Evolutionary conservation across 2,113 vertebrate species (phyloP).

Genomic region (Chionis minor): DNA sequence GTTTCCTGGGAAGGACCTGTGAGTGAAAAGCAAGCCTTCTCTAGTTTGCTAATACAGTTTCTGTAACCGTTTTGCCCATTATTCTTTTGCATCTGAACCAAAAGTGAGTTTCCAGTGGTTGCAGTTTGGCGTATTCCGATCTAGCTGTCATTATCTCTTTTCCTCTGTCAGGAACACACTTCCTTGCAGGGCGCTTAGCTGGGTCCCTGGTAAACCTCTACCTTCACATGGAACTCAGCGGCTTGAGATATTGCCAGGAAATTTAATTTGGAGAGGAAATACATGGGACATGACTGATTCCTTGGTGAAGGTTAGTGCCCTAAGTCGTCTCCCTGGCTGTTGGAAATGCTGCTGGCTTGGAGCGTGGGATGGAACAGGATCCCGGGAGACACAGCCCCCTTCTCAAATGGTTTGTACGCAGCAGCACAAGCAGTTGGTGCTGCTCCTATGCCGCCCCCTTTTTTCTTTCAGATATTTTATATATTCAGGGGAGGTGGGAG

Average conservation of each 20-base stretch:
- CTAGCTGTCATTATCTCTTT: background rate
- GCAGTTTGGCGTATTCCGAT: background rate
- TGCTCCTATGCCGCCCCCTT: rapidly evolving
- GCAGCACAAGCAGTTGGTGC: background rate
- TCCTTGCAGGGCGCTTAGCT: background rate
- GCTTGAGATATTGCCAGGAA: background rate
- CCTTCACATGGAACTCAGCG: background rate
- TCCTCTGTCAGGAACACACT: background rate
- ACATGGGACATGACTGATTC: background rate
- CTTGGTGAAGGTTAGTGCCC: background rate
- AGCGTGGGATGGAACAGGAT: rapidly evolving
- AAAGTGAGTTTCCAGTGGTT: background rate
- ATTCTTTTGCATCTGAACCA: background rate
- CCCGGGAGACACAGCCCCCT: background rate
- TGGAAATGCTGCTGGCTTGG: background rate
- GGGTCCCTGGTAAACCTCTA: background rate
- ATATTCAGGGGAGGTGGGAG: rapidly evolving
- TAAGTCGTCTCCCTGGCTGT: rapidly evolving
- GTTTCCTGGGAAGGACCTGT: background rate
- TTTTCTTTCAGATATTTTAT: background rate
- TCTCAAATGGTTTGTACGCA: background rate
- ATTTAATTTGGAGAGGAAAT: background rate
- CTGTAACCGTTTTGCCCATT: background rate
- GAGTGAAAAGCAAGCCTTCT: background rate
- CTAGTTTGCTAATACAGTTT: background rate